A percentile compares a stretch with the other conserved stretches of the same genome.
These are phyloP conservation scores for Vireo altiloquus DNA, from an alignment of 2,113 vertebrate species.

Conservation along the genomic window DNA sequence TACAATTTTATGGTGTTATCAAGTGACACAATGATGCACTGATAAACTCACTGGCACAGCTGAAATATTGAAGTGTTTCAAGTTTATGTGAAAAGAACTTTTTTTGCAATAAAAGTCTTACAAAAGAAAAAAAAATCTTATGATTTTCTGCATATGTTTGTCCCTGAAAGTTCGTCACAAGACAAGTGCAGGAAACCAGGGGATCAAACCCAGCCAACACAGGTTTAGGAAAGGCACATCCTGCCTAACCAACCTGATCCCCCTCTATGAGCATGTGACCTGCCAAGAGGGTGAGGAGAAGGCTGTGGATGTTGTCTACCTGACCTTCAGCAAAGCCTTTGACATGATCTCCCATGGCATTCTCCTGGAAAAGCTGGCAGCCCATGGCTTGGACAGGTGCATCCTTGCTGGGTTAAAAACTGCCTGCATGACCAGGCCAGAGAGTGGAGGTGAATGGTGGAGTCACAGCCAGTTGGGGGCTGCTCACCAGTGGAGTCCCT, in stretches of 20 bases:
- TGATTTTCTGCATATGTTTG: neutral
- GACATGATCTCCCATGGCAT: accelerated
- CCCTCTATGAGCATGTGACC: neutral
- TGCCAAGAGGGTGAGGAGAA: accelerated
- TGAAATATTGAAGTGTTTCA: neutral
- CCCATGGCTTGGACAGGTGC: neutral
- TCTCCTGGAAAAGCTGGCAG: neutral
- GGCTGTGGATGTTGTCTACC: neutral
- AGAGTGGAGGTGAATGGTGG: neutral
- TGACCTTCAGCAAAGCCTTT: neutral
- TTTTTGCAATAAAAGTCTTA: neutral
- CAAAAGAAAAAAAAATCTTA: no score
- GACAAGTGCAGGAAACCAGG: neutral
- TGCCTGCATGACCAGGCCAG: neutral
- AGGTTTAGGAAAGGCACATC: neutral
- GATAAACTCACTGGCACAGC: neutral
- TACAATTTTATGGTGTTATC: neutral
- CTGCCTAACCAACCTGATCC: neutral
- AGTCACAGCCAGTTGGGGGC: accelerated
- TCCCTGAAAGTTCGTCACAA: neutral
- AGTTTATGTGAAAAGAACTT: neutral
- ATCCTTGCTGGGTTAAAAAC: neutral
- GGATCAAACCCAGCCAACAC: neutral
- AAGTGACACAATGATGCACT: neutral
- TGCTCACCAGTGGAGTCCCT: accelerated